Evolutionary conservation across 2,113 vertebrate genomes (phyloP), one percentile per base, ranked within the genome.

Genomic region (Pithys albifrons): DNA sequence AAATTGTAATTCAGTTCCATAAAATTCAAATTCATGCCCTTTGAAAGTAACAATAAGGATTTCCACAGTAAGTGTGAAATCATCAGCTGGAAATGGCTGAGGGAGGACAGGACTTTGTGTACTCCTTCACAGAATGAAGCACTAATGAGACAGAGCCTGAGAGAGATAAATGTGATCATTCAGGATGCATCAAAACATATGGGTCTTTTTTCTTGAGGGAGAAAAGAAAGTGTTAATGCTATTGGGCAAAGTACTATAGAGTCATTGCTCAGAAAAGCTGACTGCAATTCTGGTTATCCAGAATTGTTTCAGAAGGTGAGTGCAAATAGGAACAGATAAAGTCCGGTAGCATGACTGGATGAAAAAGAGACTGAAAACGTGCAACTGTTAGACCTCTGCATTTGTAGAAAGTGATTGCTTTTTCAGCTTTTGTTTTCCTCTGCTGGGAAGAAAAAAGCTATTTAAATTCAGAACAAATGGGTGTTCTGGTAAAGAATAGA

Each of bases 11-110:
- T 89, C 43, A 54, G 39, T 87, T 84, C 65, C 64, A 43, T 77
- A 84, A 91, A 93, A 93, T 81, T 74, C 61, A 89, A 93, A 96
- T 93, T 51, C 43, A 20, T 94, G 51, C 43, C 73, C 57, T 89
- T 95, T 91, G 61, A 84, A 84, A 74, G 25, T 33, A 95, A 46
- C 77, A 87, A 55, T 29, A 64, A 43, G 48, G 65, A 87, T 87
- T 94, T 95, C 73, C 87, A 57, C 55, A 51, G 7, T 10, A 43
- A 73, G 46, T 35, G 24, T 80, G 43, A 58, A 77, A 51, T 89
- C 59, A 66, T 84, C 86, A 71, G 43, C 46, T 66, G 43, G 31
- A 91, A 94, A 79, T 2, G 8, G 14, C n/a, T 76, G 59, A 83
- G 86, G 41, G 37, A 80, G 43, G 37, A 73, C 39, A 66, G 25